phyloP scores from a whole-genome alignment of 2,797 vertebrate species.

The Galaxias olidus region DNA sequence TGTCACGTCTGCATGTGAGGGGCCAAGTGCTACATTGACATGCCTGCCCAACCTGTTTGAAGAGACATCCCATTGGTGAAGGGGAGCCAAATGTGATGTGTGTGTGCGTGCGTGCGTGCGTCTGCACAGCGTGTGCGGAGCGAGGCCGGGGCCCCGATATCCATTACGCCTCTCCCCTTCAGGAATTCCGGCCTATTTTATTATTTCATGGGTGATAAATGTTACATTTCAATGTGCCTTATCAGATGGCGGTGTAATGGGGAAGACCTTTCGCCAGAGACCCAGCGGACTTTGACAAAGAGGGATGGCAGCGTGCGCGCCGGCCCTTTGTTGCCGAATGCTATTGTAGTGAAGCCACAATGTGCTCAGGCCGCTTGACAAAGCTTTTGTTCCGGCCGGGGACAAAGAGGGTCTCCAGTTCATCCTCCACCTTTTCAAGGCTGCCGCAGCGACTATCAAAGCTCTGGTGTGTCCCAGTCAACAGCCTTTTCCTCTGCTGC shows the following conservation, averaged over 20 bases:
- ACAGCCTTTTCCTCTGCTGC: not conserved
- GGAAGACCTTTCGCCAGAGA: slow-evolving; percentile 20
- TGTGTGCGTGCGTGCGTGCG: not conserved
- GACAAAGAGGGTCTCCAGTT: slow-evolving; percentile 50
- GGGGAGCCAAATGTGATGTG: too few species aligned
- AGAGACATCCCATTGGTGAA: too few species aligned
- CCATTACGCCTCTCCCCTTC: slow-evolving; percentile 17
- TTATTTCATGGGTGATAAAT: slow-evolving; percentile 24
- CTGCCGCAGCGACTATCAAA: slow-evolving; percentile 55
- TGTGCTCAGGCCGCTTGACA: slow-evolving; percentile 36
- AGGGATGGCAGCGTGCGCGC: slow-evolving; percentile 7
- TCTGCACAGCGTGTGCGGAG: not conserved
- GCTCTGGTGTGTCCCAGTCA: slow-evolving; percentile 40
- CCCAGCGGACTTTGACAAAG: slow-evolving; percentile 4
- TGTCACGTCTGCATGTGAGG: slow-evolving; percentile 59
- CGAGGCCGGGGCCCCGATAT: slow-evolving; percentile 18
- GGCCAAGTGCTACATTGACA: slow-evolving; percentile 78
- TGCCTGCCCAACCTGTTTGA: slow-evolving; percentile 28
- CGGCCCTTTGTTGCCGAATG: slow-evolving; percentile 50
- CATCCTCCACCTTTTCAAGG: slow-evolving; percentile 49
- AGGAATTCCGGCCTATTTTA: slow-evolving; percentile 15
- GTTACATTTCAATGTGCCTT: slow-evolving; percentile 30
- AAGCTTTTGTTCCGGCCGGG: slow-evolving; percentile 54
- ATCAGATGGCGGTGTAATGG: slow-evolving; percentile 22
- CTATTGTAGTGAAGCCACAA: slow-evolving; percentile 40